Conservation (phyloP, 1,140 invertebrate species). For the Nasonia giraulti region DNA sequence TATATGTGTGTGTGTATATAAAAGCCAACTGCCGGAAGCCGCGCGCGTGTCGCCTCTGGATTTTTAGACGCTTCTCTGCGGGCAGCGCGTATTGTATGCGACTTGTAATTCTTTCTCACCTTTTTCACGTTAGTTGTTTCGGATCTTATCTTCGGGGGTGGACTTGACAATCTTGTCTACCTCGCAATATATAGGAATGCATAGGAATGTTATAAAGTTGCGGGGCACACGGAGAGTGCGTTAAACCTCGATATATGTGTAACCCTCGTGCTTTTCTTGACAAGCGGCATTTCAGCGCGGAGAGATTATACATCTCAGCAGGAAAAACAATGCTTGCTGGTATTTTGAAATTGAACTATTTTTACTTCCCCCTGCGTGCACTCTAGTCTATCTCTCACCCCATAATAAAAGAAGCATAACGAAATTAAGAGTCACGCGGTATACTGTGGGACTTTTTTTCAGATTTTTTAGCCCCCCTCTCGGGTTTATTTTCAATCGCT, state of each 20-base stretch:
- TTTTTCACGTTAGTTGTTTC: too few relatives aligned
- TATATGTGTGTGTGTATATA: too few relatives aligned
- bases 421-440: conserved; percentile 4
- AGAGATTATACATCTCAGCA: neutral
- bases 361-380: neutral
- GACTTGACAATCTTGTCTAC: too few relatives aligned
- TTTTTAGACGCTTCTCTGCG: neutral
- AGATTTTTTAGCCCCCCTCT: too few relatives aligned
- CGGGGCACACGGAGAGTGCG: neutral
- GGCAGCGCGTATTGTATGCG: too few relatives aligned
- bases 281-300: neutral
- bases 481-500: too few relatives aligned
- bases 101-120: too few relatives aligned
- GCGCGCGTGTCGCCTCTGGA: neutral
- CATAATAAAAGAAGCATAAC: neutral
- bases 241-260: neutral
- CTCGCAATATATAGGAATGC: too few relatives aligned
- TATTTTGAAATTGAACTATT: conserved; percentile 34
- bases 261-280: neutral
- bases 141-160: too few relatives aligned
- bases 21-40: neutral
- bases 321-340: neutral
- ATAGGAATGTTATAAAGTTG: too few relatives aligned
- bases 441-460: too few relatives aligned
- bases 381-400: neutral